Percentiles rank a stretch among this genome's conserved stretches.
Conservation (phyloP, 2,888 invertebrate species). For the Idaea biselata region DNA sequence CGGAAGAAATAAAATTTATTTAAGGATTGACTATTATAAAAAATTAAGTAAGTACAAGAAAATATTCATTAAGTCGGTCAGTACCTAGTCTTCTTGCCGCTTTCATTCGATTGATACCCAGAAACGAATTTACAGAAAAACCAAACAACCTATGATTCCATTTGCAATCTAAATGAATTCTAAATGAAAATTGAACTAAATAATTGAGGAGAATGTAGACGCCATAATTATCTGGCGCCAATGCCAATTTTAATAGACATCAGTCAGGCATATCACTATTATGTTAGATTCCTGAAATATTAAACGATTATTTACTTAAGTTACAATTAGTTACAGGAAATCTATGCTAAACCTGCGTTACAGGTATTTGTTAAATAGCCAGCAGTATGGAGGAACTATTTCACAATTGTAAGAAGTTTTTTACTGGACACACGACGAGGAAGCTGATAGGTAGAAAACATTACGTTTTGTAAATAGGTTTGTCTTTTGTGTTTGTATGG, state of each 20-base stretch:
- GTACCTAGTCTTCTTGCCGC: no score
- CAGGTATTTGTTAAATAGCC: not conserved
- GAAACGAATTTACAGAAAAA: not conserved
- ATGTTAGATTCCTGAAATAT: not conserved
- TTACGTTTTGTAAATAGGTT: no score
- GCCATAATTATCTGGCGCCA: conserved; percentile 19
- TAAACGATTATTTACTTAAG: not conserved
- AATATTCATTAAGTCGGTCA: no score
- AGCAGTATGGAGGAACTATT: not conserved
- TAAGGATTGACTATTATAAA: no score
- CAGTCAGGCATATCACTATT: not conserved
- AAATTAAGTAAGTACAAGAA: no score
- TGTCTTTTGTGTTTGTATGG: no score
- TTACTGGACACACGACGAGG: no score
- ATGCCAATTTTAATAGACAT: not conserved
- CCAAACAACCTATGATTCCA: not conserved
- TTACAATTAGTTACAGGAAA: not conserved
- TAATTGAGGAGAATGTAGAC: conserved; percentile 15
- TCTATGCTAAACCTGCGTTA: not conserved
- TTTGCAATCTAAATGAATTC: not conserved
- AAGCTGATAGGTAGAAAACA: no score
- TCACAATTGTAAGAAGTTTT: no score
- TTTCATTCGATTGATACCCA: not conserved
- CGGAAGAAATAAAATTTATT: no score
- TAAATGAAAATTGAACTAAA: not conserved